These are phyloP conservation scores for Itoplectis maculator DNA, from an alignment of 2,888 invertebrate species.

Conservation along the genomic window DNA sequence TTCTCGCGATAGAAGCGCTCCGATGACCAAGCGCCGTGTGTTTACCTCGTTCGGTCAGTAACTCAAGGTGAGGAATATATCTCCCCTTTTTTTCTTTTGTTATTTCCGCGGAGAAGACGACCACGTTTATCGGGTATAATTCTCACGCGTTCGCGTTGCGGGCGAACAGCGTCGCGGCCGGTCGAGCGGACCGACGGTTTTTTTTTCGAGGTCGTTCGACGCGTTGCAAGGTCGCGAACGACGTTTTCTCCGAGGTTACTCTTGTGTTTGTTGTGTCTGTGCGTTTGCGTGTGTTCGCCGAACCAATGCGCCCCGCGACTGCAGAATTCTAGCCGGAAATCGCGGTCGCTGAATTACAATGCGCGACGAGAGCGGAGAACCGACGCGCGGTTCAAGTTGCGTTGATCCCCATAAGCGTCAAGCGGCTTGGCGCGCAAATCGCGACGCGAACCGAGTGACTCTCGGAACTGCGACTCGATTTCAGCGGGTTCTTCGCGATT, in stretches of 20 bases:
- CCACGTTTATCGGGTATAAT: slow-evolving; percentile 19
- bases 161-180: slow-evolving; percentile 26
- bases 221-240: slow-evolving; percentile 1
- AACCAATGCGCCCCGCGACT: not conserved
- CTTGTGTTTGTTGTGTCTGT: slow-evolving; percentile 1
- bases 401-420: slow-evolving; percentile 31
- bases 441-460: not conserved
- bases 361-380: not conserved
- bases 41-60: not conserved
- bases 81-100: not conserved
- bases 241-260: not conserved
- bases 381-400: not conserved
- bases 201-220: slow-evolving; percentile 48
- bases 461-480: not conserved
- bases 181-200: slow-evolving; percentile 27
- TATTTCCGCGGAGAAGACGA: slow-evolving; percentile 1
- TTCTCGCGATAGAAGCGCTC: not conserved
- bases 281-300: not conserved
- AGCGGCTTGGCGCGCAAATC: not conserved
- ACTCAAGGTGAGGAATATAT: slow-evolving; percentile 28
- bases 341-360: slow-evolving; percentile 47
- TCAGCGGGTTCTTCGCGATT: not conserved
- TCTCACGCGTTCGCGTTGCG: slow-evolving; percentile 12
- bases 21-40: not conserved
- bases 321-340: slow-evolving; percentile 53